Conservation (phyloP, 2,888 invertebrate species). For the Lottia scabra region DNA sequence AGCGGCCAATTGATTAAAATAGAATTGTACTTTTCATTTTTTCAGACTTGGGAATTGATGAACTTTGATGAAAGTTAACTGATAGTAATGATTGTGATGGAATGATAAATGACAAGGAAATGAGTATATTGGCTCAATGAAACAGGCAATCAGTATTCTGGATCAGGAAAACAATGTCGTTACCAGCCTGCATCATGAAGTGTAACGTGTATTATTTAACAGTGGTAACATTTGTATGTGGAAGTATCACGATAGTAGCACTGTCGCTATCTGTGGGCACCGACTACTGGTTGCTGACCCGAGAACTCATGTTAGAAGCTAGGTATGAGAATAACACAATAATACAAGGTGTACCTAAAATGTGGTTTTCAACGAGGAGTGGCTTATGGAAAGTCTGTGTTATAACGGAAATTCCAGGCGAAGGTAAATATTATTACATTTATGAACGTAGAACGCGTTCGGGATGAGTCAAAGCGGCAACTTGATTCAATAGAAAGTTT, state of each 20-base stretch:
- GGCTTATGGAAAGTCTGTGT: slow-evolving; percentile 17
- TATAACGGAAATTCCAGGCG: not conserved
- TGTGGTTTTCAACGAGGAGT: slow-evolving; percentile 16
- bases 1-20: no score
- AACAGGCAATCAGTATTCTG: no score
- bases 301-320: slow-evolving; percentile 17
- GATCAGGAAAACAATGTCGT: not conserved
- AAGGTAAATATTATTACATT: slow-evolving; percentile 9
- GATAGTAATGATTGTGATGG: no score
- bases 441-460: no score
- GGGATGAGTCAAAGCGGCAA: no score
- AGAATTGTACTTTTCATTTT: no score
- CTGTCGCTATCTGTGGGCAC: slow-evolving; percentile 35
- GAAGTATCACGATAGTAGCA: slow-evolving; percentile 29
- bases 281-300: slow-evolving; percentile 32
- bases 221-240: slow-evolving; percentile 30
- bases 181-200: slow-evolving; percentile 18
- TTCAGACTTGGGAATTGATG: no score
- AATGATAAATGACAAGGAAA: no score
- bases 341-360: not conserved
- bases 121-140: no score
- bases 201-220: slow-evolving; percentile 34
- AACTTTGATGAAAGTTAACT: no score
- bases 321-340: not conserved
- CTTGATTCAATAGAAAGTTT: no score